Base-by-base conservation (phyloP, 2,113 vertebrate genomes). In the Oryzias woworae region DNA sequence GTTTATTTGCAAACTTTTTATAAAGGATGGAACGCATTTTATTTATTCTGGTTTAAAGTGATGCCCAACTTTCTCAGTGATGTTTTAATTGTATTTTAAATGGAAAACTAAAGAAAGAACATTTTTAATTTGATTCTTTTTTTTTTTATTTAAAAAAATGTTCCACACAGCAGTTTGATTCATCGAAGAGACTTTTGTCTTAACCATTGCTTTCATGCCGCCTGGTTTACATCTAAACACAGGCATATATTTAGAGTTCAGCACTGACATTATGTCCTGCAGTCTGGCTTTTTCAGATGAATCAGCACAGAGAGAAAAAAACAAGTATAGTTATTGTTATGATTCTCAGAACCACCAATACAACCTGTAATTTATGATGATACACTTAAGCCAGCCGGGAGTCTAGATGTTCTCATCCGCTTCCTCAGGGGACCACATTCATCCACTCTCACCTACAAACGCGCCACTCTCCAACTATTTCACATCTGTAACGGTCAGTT, bases 361-460 rank as follows among this genome's bases (percentile, higher is more conserved):
- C 52, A 78, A 53, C 66, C 73, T 76, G 66, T 73, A 73, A 74
- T 85, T 73, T 58, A 41, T 50, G 10, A 53, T 46, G 45, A 36
- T 68, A 81, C 75, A 75, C 77, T 70, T 84, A 62, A 81, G 65
- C 68, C 69, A 50, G 1, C 44, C 51, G 56, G 71, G 66, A 75
- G 61, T 41, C 61, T 80, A 56, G 69, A 71, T 57, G 74, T 75
- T 63, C 57, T 74, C 74, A 78, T 62, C 64, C 42, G 50, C 48
- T 64, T 76, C 64, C 59, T 53, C 17, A 17, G 60, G 54, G 68
- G 72, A 58, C 28, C 69, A 67, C 64, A 76, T 23, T 31, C 53
- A 59, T 46, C 47, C 67, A 55, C 53, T 53, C 54, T 53, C 42
- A 66, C 49, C 41, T 46, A 31, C 26, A 31, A 53, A 36, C n/a